Evolutionary conservation across 2,113 vertebrate genomes (phyloP).

Genomic region (Origma solitaria): DNA sequence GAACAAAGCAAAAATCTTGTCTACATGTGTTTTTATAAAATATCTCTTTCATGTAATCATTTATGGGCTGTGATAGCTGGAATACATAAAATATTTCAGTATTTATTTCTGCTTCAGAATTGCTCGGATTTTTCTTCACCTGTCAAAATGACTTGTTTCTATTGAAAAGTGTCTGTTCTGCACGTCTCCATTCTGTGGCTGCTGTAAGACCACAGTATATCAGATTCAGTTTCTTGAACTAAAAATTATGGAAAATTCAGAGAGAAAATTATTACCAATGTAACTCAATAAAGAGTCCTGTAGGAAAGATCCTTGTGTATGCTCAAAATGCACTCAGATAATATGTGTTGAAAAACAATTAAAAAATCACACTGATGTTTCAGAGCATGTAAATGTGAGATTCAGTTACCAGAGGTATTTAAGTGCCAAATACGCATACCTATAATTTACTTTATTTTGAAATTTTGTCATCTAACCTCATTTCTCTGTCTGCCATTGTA

Average conservation of each 20-base stretch:
- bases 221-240: neutral
- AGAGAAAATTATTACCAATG: neutral
- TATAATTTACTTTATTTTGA: neutral
- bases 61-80: neutral
- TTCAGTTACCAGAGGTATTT: neutral
- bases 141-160: neutral
- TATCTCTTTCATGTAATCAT: neutral
- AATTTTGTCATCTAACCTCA: neutral
- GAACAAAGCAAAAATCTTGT: neutral
- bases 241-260: neutral
- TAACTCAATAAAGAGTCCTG: neutral
- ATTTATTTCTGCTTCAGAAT: neutral
- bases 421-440: neutral
- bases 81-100: neutral
- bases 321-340: neutral
- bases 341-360: neutral
- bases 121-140: neutral
- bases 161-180: neutral
- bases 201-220: neutral
- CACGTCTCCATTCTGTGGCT: neutral
- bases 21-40: neutral
- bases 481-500: neutral
- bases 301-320: neutral
- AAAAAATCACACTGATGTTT: neutral
- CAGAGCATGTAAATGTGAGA: neutral